Percentiles rank a stretch among this genome's conserved stretches.
These are phyloP conservation scores for Zapornia atra DNA, from an alignment of 2,113 vertebrate species.

Conservation along the genomic window DNA sequence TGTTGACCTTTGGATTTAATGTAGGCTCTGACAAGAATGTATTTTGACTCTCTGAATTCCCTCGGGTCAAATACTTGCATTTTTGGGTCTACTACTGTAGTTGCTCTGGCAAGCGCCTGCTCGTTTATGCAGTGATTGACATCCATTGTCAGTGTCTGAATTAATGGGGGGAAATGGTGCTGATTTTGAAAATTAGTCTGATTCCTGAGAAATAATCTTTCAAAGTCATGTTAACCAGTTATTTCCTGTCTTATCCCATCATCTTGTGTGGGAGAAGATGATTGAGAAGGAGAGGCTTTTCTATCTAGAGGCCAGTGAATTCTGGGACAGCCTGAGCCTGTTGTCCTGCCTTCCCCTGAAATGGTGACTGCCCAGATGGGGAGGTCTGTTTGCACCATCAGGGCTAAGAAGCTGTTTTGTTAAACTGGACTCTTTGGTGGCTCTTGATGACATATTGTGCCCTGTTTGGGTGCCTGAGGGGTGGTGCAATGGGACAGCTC, in stretches of 20 bases:
- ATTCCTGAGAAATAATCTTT: not conserved
- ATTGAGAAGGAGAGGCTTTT: not conserved
- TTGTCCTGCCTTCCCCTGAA: not conserved
- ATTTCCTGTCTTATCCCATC: not conserved
- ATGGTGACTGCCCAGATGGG: not conserved
- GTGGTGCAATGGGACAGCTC: accelerated
- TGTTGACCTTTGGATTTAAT: not conserved
- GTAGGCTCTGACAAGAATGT: not conserved
- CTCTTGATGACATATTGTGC: not conserved
- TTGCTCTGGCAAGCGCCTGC: not conserved
- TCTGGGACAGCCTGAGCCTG: not conserved
- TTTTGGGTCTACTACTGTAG: not conserved
- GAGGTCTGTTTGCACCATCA: not conserved
- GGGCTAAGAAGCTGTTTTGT: not conserved
- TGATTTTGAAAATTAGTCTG: not conserved
- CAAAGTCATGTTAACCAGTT: not conserved
- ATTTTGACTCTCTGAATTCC: not conserved
- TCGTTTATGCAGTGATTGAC: not conserved
- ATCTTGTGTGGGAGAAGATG: not conserved
- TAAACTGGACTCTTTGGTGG: not conserved
- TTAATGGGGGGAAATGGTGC: not conserved
- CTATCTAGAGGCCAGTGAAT: not conserved
- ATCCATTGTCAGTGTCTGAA: not conserved
- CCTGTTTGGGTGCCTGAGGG: not conserved
- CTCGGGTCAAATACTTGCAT: not conserved